A percentile compares a stretch with the other conserved stretches of the same genome.
Evolutionary conservation across 1,140 invertebrate genomes (phyloP).

Genomic region (Drosophila pseudoobscura): DNA sequence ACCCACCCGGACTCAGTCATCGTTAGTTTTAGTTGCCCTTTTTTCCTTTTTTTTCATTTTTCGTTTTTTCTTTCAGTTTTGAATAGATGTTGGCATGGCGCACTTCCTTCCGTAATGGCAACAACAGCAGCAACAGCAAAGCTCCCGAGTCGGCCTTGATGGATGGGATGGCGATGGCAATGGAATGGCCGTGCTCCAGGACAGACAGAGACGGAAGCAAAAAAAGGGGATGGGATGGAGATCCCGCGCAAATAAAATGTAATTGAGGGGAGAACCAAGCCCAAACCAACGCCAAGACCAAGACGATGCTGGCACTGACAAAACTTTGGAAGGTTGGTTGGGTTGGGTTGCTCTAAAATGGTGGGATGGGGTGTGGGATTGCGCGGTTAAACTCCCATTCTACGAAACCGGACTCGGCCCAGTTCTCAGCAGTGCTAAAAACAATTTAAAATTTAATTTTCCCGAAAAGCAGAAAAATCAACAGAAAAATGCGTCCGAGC

Average conservation of each 20-base stretch:
- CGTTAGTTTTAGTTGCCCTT: constrained; percentile 55
- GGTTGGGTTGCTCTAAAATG: not conserved
- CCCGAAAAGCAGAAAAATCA: constrained; percentile 64
- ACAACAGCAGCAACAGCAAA: constrained; percentile 10
- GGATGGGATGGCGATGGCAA: constrained; percentile 56
- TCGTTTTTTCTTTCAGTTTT: constrained; percentile 48
- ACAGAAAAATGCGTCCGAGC: constrained; percentile 41
- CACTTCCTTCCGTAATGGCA: constrained; percentile 52
- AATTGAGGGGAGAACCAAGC: constrained; percentile 66
- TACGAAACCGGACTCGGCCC: constrained; percentile 39
- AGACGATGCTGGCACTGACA: constrained; percentile 41
- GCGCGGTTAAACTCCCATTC: constrained; percentile 15
- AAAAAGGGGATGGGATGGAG: constrained; percentile 13
- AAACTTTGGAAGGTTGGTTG: constrained; percentile 21
- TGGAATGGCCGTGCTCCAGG: constrained; percentile 43
- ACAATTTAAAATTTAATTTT: constrained; percentile 77
- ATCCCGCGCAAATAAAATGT: constrained; percentile 73
- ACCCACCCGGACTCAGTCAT: constrained; percentile 13
- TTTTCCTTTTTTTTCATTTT: constrained; percentile 48
- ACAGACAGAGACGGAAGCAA: constrained; percentile 1
- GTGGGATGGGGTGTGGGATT: constrained; percentile 16
- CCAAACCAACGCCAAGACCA: constrained; percentile 26
- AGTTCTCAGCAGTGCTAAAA: constrained; percentile 35
- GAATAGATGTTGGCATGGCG: constrained; percentile 61
- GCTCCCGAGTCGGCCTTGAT: constrained; percentile 43